phyloP scores from a whole-genome alignment of 2,888 invertebrate genomes.

The Clunio marinus region DNA sequence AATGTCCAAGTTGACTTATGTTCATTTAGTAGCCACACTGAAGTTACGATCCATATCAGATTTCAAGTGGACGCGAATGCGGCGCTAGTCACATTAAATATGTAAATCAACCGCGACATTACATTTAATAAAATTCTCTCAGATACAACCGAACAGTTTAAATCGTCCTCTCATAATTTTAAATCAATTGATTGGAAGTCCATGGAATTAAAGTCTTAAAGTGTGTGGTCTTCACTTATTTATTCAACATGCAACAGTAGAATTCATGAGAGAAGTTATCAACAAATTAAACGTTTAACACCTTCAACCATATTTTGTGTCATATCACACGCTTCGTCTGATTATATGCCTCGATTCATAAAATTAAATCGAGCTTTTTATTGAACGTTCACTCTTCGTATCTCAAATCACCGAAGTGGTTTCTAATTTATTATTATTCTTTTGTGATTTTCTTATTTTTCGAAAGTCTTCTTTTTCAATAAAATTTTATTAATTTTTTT shows the following conservation, averaged over 20 bases:
- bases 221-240: constrained; percentile 9
- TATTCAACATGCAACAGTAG: not conserved
- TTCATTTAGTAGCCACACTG: not conserved
- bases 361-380: constrained; percentile 35
- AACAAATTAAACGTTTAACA: constrained; percentile 37
- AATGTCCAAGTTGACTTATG: not conserved
- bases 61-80: not conserved
- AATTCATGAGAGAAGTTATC: not conserved
- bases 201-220: not conserved
- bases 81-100: constrained; percentile 19
- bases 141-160: no score
- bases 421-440: constrained; percentile 37
- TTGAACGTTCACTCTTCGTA: constrained; percentile 16
- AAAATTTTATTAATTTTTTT: constrained; percentile 21
- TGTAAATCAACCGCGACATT: constrained; percentile 18
- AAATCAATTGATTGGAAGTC: not conserved
- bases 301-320: constrained; percentile 19
- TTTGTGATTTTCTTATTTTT: not conserved
- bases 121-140: not conserved
- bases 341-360: not conserved
- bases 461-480: not conserved
- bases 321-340: not conserved
- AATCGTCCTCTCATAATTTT: no score
- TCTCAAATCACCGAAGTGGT: constrained; percentile 35
- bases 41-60: not conserved